Conservation (phyloP, 2,113 vertebrate species). For the Cyphomyrus discorhynchus region DNA sequence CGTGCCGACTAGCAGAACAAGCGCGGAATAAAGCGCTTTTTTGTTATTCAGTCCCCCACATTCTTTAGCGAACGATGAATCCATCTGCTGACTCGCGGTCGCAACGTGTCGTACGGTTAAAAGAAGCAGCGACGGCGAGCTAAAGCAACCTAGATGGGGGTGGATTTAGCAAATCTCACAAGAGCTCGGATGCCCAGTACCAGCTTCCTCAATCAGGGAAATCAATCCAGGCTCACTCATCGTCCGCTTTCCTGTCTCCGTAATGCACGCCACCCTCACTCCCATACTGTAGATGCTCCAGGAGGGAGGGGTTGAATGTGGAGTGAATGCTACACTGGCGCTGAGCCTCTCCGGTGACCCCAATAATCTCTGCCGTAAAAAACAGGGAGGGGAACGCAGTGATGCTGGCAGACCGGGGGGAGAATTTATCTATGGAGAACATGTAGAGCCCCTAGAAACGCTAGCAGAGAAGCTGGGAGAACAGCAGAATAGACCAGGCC, state of each 20-base stretch:
- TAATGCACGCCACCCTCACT: slow-evolving; percentile 35
- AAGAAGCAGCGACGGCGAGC: neutral
- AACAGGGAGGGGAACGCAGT: neutral
- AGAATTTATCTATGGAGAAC: neutral
- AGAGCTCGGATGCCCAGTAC: neutral
- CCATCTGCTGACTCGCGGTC: neutral
- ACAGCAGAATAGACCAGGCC: neutral
- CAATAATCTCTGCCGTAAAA: neutral
- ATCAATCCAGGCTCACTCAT: neutral
- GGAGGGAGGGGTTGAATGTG: slow-evolving; percentile 50
- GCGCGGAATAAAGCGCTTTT: neutral
- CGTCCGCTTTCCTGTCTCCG: slow-evolving; percentile 10
- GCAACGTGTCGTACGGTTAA: neutral
- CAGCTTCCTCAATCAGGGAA: neutral
- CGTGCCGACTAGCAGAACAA: neutral
- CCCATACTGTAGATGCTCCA: slow-evolving; percentile 44
- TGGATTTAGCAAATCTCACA: neutral
- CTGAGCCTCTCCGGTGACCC: neutral
- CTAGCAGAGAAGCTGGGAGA: neutral
- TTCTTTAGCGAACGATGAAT: neutral
- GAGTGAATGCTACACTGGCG: neutral
- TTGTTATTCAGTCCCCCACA: neutral
- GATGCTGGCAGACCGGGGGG: neutral
- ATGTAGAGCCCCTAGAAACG: neutral
- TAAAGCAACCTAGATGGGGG: neutral